Conservation (phyloP, 2,888 invertebrate genomes). For the Neoscelio sp. region DNA sequence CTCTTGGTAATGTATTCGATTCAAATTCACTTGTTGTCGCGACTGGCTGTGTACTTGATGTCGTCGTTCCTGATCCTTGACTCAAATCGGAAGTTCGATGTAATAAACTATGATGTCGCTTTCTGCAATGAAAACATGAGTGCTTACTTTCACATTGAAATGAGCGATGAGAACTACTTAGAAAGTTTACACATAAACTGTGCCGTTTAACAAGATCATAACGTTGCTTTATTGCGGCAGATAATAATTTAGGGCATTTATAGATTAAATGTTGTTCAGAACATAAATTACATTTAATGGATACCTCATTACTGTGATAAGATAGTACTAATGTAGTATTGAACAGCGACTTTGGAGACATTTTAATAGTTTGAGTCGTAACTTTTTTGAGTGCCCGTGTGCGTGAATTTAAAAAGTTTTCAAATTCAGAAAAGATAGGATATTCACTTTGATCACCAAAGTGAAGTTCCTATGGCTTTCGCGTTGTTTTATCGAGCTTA, state of each 20-base stretch:
- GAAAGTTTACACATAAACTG: slow-evolving; percentile 1
- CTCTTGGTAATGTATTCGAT: too few relatives aligned
- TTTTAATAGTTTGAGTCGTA: neutral
- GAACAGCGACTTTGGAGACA: neutral
- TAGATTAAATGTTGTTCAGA: neutral
- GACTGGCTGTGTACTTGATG: neutral
- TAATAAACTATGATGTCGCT: neutral
- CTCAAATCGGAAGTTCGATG: too few relatives aligned
- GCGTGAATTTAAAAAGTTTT: neutral
- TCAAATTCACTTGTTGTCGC: too few relatives aligned
- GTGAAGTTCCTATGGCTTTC: neutral
- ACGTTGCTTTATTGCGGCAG: neutral
- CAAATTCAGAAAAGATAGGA: neutral
- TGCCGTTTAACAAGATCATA: neutral
- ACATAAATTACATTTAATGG: neutral
- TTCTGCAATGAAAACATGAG: neutral
- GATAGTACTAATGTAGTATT: neutral
- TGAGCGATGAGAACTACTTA: neutral
- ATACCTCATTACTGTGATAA: too few relatives aligned
- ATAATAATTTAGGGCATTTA: neutral
- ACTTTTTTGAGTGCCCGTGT: neutral
- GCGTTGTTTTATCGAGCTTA: too few relatives aligned
- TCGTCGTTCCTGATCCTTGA: neutral
- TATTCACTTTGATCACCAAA: neutral
- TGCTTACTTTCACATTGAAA: neutral